These are phyloP conservation scores for Cossypha heuglini DNA, from an alignment of 2,797 vertebrate genomes.

Conservation along the genomic window DNA sequence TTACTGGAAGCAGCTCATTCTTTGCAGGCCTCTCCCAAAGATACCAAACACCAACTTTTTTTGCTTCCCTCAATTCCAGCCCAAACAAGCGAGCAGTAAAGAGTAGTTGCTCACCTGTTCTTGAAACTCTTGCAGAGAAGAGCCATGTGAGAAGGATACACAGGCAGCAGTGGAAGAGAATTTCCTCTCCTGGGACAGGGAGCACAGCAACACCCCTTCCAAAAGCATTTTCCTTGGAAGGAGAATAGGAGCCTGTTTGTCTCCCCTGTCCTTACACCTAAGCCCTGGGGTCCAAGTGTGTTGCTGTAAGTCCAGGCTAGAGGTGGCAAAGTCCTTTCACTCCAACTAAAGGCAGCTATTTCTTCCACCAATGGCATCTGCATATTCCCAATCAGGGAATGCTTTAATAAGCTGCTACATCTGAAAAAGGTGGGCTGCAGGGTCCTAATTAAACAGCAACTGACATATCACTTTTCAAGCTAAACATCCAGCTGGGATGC, in stretches of 20 bases:
- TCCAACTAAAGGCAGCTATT: background rate
- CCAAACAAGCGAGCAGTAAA: background rate
- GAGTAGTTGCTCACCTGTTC: background rate
- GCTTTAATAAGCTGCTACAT: background rate
- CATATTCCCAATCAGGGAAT: conserved; percentile 9
- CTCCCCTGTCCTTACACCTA: background rate
- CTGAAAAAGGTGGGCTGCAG: background rate
- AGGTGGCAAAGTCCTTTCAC: background rate
- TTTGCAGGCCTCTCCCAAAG: background rate
- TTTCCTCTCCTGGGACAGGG: background rate
- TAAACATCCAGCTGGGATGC: conserved; percentile 42
- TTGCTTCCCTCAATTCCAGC: background rate
- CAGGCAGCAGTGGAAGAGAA: background rate
- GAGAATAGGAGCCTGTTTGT: conserved; percentile 33
- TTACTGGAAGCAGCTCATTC: background rate
- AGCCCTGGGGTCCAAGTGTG: background rate
- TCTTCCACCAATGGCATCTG: background rate
- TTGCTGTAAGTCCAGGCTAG: background rate
- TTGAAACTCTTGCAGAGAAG: background rate
- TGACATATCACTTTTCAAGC: conserved; percentile 16
- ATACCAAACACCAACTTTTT: background rate
- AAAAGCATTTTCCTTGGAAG: background rate
- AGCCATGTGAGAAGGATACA: background rate
- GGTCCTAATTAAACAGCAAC: conserved; percentile 16
- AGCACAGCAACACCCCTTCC: background rate